These are phyloP conservation scores for Calcarius lapponicus DNA, from an alignment of 2,797 vertebrate genomes.

Conservation along the genomic window DNA sequence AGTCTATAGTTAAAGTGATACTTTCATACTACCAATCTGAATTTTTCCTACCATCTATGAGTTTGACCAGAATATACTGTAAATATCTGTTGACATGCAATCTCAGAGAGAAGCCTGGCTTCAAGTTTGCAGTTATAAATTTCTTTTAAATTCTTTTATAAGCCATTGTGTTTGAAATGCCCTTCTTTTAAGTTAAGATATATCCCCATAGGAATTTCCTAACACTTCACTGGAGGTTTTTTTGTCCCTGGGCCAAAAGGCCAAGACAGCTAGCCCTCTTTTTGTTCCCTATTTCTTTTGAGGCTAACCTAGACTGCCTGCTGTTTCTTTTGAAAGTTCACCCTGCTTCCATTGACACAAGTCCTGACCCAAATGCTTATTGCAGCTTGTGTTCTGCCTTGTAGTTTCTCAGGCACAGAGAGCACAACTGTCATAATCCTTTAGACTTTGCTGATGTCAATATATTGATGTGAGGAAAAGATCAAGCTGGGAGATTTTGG, in stretches of 20 bases:
- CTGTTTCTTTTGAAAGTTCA: slow-evolving; percentile 37
- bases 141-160: not conserved
- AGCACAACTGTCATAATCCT: slow-evolving; percentile 3
- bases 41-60: not conserved
- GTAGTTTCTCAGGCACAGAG: not conserved
- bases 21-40: not conserved
- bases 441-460: not conserved
- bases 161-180: not conserved
- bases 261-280: not conserved
- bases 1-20: not conserved
- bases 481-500: not conserved
- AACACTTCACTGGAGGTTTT: not conserved
- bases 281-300: slow-evolving; percentile 16
- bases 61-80: not conserved
- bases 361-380: slow-evolving; percentile 31
- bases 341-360: not conserved
- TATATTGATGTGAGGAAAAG: slow-evolving; percentile 20
- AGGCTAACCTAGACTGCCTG: slow-evolving; percentile 2
- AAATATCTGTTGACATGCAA: not conserved
- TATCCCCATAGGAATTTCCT: not conserved
- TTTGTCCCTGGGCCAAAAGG: not conserved
- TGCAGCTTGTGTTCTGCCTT: slow-evolving; percentile 17
- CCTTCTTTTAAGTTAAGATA: not conserved
- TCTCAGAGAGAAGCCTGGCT: not conserved
- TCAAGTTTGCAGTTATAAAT: not conserved